Percentiles rank a stretch among this genome's conserved stretches.
phyloP scores from a whole-genome alignment of 2,888 invertebrate genomes.

The Metacarcinus magister region DNA sequence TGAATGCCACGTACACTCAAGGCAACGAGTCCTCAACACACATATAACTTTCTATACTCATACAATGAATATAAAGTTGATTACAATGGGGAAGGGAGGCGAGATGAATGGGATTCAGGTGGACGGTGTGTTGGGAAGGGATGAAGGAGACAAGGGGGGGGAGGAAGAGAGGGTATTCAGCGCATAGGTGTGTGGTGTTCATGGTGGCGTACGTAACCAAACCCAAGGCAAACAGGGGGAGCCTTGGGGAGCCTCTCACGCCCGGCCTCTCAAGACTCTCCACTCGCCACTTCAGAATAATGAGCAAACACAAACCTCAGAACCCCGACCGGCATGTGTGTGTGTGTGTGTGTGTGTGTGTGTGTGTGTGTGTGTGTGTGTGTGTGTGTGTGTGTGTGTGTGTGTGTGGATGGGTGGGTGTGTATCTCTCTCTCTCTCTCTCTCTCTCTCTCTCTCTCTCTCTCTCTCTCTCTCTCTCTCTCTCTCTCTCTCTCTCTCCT shows the following conservation, averaged over 20 bases:
- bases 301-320: conserved; percentile 52
- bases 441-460: conserved; percentile 55
- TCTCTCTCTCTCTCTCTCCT: conserved; percentile 55
- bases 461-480: conserved; percentile 55
- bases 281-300: conserved; percentile 54
- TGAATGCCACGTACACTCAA: neutral
- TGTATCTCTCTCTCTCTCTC: conserved; percentile 18
- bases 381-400: too few relatives aligned
- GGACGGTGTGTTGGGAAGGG: neutral
- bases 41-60: neutral
- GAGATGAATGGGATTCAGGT: neutral
- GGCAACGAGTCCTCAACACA: neutral
- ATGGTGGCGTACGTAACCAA: neutral
- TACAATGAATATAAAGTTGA: neutral
- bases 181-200: conserved; percentile 1
- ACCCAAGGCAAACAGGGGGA: neutral
- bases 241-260: conserved; percentile 15
- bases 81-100: neutral
- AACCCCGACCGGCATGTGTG: neutral
- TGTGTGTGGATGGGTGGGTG: neutral
- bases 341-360: neutral
- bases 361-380: too few relatives aligned
- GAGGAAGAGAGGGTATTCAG: neutral
- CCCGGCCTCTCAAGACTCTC: conserved; percentile 30
- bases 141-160: neutral